Percentiles rank a stretch among this genome's conserved stretches.
These are phyloP conservation scores for Lymantria dispar DNA, from an alignment of 2,888 invertebrate genomes.

Conservation along the genomic window DNA sequence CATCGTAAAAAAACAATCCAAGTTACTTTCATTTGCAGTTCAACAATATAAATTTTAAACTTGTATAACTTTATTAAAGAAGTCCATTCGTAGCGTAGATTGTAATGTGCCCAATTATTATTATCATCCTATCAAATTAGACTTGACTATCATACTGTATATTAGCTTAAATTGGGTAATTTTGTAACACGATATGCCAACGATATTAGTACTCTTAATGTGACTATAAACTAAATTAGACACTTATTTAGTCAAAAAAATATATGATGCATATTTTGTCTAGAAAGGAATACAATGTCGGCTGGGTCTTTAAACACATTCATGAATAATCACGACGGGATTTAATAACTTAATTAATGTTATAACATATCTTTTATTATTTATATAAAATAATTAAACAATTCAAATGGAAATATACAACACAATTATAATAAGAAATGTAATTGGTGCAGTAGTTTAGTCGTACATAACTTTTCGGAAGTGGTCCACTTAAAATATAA, in stretches of 20 bases:
- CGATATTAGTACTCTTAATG: neutral
- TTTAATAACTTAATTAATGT: neutral
- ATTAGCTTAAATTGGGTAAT: conserved; percentile 14
- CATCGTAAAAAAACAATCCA: conserved; percentile 2
- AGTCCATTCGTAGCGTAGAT: conserved; percentile 5
- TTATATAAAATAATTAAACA: conserved; percentile 1
- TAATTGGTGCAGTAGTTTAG: neutral
- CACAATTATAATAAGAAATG: neutral
- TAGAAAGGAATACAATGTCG: neutral
- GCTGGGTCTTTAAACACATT: neutral
- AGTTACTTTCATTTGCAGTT: conserved; percentile 10
- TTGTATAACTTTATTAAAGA: conserved; percentile 4
- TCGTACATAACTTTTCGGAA: neutral
- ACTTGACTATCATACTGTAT: conserved; percentile 9
- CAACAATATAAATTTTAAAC: conserved; percentile 4
- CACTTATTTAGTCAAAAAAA: neutral
- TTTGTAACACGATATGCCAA: conserved; percentile 8
- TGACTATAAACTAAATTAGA: neutral
- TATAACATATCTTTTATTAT: neutral
- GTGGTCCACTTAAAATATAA: neutral
- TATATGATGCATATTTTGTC: conserved; percentile 1
- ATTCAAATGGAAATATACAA: neutral
- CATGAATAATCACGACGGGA: neutral
- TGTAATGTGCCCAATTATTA: conserved; percentile 11
- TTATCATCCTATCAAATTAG: conserved; percentile 11